Evolutionary conservation across 2,113 vertebrate species (phyloP), one percentile per base, ranked within the genome.

Genomic region (zebrafish (Danio rerio)): DNA sequence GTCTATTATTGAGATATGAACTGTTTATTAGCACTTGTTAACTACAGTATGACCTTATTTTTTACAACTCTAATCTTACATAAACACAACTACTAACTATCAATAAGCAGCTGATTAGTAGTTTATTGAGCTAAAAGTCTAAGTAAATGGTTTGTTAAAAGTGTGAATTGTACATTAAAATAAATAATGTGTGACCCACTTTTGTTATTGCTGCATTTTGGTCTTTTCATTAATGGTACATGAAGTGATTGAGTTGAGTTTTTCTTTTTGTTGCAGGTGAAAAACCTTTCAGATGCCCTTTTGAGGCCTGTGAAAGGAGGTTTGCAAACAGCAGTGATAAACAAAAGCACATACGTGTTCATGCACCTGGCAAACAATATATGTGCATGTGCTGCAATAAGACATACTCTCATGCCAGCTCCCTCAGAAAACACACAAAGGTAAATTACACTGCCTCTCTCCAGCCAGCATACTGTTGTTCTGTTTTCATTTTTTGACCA

Each of bases 261-360:
- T 9, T 72, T 52, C 55, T 8, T 20, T 58, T 58, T 59, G 55
- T 59, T 47, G 8, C 73, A 75, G 73, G 73, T 75, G 73, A 59
- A 9, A 75, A 75, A 47, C 73, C 73, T 47, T 75, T 75, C 92
- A 95, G 95, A 88, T 95, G 95, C 85, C 93, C 96, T 87, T 96
- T 95, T 88, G 94, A 95, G 87, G 94, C 94, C 89, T 96, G 95
- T 87, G 94, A 96, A 90, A 92, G 94, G 91, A 93, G 95, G 81
- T 96, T 96, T 89, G 95, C 94, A 86, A 96, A 96, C 87, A 96
- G 95, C 93, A 96, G 95, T 84, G 95, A 96, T 86, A 94, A 95
- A 88, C 95, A 96, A 90, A 96, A 96, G 91, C 95, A 96, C 88
- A 96, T 96, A 94, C 95, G 95, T 87, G 95, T 96, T 89, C 95